Percentiles rank a stretch among this genome's conserved stretches.
Conservation (phyloP, 2,888 invertebrate genomes). For the Aspidiotus rigidus region DNA sequence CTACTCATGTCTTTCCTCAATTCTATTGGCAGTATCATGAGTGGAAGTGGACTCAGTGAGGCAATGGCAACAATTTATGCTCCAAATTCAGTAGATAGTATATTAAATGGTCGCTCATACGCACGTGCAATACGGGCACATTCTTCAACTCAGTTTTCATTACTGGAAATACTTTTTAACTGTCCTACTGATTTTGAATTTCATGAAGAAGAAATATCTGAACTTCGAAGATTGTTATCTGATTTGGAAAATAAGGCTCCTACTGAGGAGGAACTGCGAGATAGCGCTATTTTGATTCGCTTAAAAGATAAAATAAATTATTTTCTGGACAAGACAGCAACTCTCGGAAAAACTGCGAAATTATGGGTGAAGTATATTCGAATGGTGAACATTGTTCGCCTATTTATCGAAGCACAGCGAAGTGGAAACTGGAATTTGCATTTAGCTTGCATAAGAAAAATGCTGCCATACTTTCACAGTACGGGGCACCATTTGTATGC, state of each 20-base stretch:
- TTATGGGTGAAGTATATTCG: slow-evolving; percentile 30
- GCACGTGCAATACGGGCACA: slow-evolving; percentile 39
- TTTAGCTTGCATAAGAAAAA: slow-evolving; percentile 37
- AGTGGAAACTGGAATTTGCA: slow-evolving; percentile 40
- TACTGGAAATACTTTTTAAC: slow-evolving; percentile 21
- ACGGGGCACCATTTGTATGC: too few species aligned
- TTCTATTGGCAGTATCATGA: slow-evolving; percentile 42
- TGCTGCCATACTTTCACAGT: too few species aligned
- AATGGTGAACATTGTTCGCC: slow-evolving; percentile 18
- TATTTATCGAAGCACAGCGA: slow-evolving; percentile 38
- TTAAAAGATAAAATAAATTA: slow-evolving; percentile 1
- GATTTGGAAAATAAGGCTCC: not conserved
- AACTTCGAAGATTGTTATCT: not conserved
- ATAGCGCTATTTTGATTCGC: not conserved
- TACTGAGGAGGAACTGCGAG: not conserved
- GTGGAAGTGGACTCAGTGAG: slow-evolving; percentile 43
- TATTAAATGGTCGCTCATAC: slow-evolving; percentile 41
- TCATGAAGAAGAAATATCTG: slow-evolving; percentile 3
- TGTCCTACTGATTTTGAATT: not conserved
- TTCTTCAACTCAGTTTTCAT: slow-evolving; percentile 38
- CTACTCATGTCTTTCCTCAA: slow-evolving; percentile 42
- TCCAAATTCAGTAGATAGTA: slow-evolving; percentile 39
- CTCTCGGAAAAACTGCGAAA: slow-evolving; percentile 22
- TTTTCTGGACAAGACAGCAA: not conserved
- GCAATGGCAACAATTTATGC: slow-evolving; percentile 40